A percentile compares a stretch with the other conserved stretches of the same genome.
These are phyloP conservation scores for Vulpes vulpes DNA, from an alignment of 2,113 vertebrate species.

Conservation along the genomic window DNA sequence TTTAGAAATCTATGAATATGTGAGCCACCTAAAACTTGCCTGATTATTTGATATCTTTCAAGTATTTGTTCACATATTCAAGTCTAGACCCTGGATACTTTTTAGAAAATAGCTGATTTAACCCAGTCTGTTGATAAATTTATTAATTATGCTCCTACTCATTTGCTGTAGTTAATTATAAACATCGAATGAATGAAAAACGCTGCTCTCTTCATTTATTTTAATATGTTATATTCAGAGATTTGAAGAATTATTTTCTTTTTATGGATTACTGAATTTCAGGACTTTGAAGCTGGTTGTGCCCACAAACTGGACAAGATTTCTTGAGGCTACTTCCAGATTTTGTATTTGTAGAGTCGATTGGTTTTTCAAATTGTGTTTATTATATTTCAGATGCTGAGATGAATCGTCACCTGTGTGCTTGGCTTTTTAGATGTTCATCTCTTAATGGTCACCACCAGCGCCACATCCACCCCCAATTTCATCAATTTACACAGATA, in stretches of 20 bases:
- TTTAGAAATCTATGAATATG: not conserved
- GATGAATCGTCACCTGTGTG: constrained; percentile 83
- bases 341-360: not conserved
- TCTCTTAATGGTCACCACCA: constrained; percentile 57
- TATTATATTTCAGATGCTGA: constrained; percentile 83
- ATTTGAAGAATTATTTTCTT: constrained; percentile 41
- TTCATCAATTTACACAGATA: constrained; percentile 61
- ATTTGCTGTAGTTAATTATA: constrained; percentile 15
- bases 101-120: constrained; percentile 17
- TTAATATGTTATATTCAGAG: constrained; percentile 47
- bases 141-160: not conserved
- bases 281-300: not conserved
- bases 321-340: not conserved
- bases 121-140: not conserved
- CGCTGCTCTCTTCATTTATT: constrained; percentile 4
- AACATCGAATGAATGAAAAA: not conserved
- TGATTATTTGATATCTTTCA: constrained; percentile 62
- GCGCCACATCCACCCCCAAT: not conserved
- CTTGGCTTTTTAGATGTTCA: constrained; percentile 77
- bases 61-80: not conserved
- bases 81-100: constrained; percentile 26
- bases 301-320: not conserved
- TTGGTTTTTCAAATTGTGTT: constrained; percentile 12
- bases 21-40: not conserved
- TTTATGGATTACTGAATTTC: constrained; percentile 45